A percentile compares a stretch with the other conserved stretches of the same genome.
Conservation (phyloP, 2,113 vertebrate species). For the Penelope pileata region DNA sequence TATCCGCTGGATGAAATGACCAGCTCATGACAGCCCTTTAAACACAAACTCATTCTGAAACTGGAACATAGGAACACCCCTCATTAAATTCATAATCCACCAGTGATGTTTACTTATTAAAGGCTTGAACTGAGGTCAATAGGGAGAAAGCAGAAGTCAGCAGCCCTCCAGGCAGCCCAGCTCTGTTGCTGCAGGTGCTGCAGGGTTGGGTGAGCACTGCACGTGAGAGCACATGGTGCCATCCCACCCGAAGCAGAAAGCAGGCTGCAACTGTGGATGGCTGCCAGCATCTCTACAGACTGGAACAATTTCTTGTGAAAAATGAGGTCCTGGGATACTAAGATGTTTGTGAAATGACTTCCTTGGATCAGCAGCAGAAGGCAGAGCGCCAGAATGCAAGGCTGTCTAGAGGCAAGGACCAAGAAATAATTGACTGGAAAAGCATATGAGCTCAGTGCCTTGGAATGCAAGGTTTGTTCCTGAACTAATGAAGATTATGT, state of each 20-base stretch:
- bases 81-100: neutral
- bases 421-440: neutral
- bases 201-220: fast-evolving
- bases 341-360: fast-evolving
- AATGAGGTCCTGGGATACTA: neutral
- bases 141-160: neutral
- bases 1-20: neutral
- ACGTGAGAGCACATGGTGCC: neutral
- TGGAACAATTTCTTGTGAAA: neutral
- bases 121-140: neutral
- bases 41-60: neutral
- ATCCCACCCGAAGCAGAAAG: fast-evolving
- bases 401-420: neutral
- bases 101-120: neutral
- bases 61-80: neutral
- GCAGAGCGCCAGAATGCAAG: neutral
- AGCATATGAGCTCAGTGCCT: neutral
- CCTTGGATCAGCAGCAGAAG: neutral
- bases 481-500: neutral
- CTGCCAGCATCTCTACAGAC: neutral
- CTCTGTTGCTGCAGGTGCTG: fast-evolving
- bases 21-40: neutral
- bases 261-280: fast-evolving
- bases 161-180: neutral
- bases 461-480: neutral